A percentile compares a stretch with the other conserved stretches of the same genome.
phyloP scores from a whole-genome alignment of 2,113 vertebrate species.

The Monarcha castaneiventris region DNA sequence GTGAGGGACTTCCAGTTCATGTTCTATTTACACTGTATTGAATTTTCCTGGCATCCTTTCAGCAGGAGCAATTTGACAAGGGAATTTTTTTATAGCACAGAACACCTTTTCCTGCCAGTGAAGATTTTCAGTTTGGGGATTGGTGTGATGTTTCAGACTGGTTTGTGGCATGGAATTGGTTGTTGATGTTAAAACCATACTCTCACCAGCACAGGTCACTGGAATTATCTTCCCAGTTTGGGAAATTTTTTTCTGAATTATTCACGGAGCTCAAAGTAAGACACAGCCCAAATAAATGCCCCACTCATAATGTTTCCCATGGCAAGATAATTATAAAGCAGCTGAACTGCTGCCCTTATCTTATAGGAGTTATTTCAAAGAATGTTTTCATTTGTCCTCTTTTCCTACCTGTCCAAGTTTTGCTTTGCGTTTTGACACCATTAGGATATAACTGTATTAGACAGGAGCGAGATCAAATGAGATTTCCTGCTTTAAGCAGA shows the following conservation, averaged over 20 bases:
- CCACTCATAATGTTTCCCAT: background rate
- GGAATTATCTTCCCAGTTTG: background rate
- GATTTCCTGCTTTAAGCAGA: background rate
- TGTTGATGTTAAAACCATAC: background rate
- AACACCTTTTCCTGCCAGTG: background rate
- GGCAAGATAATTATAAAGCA: background rate
- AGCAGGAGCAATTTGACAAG: background rate
- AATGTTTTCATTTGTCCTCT: background rate
- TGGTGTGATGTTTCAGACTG: background rate
- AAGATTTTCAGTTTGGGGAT: background rate
- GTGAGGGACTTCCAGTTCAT: background rate
- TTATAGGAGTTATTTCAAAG: background rate
- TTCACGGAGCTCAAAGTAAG: background rate
- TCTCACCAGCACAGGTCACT: background rate
- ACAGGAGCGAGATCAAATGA: background rate
- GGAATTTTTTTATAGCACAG: background rate
- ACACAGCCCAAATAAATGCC: background rate
- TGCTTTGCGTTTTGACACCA: background rate
- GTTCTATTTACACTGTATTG: background rate
- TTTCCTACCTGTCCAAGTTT: background rate
- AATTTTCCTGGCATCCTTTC: background rate
- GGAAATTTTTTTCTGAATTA: background rate
- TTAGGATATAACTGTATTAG: background rate
- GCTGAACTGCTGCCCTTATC: background rate
- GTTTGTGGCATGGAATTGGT: fast-evolving